Percentiles rank a stretch among this genome's conserved stretches.
Evolutionary conservation across 2,797 vertebrate species (phyloP).

Genomic region (Acipenser transmontanus): DNA sequence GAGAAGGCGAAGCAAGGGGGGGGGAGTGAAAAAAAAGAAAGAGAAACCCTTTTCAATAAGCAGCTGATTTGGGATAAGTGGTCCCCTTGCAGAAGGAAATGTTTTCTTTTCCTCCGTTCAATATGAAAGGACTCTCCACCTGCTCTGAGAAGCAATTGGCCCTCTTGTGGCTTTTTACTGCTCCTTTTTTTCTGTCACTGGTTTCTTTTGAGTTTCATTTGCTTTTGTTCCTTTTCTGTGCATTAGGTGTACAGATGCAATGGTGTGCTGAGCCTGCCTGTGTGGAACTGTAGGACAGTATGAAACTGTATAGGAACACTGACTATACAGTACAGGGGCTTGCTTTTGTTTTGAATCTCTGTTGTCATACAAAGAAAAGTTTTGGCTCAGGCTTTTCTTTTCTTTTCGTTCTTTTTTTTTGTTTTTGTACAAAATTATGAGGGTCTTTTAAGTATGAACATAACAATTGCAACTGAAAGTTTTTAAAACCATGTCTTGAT

Average conservation of each 20-base stretch:
- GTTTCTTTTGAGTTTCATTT: conserved; percentile 24
- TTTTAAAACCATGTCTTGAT: too few species aligned
- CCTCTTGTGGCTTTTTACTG: conserved; percentile 36
- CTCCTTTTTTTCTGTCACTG: conserved; percentile 14
- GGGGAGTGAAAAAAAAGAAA: conserved; percentile 15
- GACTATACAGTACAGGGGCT: too few species aligned
- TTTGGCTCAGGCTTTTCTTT: conserved; percentile 9
- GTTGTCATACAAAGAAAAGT: conserved; percentile 1
- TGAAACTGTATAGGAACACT: too few species aligned
- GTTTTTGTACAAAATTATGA: conserved; percentile 16
- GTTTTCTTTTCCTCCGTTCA: conserved; percentile 33
- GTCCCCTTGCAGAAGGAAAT: conserved; percentile 40
- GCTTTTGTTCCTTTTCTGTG: not conserved
- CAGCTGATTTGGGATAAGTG: conserved; percentile 46
- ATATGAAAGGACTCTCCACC: conserved; percentile 36
- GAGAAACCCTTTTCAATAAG: conserved; percentile 39
- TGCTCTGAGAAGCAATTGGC: conserved; percentile 40
- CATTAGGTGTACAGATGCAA: conserved; percentile 23
- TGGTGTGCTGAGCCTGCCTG: conserved; percentile 31
- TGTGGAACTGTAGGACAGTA: conserved; percentile 25
- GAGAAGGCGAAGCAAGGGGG: conserved; percentile 40
- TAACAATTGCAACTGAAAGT: not conserved
- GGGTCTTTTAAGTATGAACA: conserved; percentile 14
- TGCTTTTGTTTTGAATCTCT: conserved; percentile 26
- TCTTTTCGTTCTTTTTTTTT: conserved; percentile 3